Percentiles rank a stretch among this genome's conserved stretches.
Conservation (phyloP, 2,113 vertebrate species). For the Alligator sinensis region DNA sequence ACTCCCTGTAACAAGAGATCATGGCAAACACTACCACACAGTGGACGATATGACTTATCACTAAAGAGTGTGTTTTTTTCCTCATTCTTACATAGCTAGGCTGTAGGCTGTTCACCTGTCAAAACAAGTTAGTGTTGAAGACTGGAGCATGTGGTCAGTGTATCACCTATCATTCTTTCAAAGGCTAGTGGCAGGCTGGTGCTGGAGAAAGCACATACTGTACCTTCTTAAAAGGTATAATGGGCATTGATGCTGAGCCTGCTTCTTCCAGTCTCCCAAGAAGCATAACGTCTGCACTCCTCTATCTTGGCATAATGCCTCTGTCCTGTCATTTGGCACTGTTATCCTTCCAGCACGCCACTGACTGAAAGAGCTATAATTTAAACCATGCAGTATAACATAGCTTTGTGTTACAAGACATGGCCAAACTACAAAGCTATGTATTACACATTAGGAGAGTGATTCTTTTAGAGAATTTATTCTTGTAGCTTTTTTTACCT, state of each 20-base stretch:
- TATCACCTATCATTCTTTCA: background rate
- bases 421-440: background rate
- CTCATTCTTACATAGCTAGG: background rate
- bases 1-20: background rate
- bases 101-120: background rate
- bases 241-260: background rate
- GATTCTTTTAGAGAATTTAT: background rate
- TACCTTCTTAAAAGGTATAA: rapidly evolving
- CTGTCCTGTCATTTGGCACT: background rate
- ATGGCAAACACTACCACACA: background rate
- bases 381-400: conserved; percentile 15
- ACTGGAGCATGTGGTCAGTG: background rate
- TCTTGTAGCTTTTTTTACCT: conserved; percentile 4
- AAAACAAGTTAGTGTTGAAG: background rate
- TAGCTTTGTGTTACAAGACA: background rate
- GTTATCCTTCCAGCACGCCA: background rate
- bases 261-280: rapidly evolving
- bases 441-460: background rate
- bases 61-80: rapidly evolving
- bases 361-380: background rate
- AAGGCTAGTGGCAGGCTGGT: background rate
- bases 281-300: background rate
- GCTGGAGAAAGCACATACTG: background rate
- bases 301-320: background rate
- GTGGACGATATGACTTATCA: background rate